A percentile compares a stretch with the other conserved stretches of the same genome.
Conservation (phyloP, 2,113 vertebrate genomes). For the Tylochromis polylepis region DNA sequence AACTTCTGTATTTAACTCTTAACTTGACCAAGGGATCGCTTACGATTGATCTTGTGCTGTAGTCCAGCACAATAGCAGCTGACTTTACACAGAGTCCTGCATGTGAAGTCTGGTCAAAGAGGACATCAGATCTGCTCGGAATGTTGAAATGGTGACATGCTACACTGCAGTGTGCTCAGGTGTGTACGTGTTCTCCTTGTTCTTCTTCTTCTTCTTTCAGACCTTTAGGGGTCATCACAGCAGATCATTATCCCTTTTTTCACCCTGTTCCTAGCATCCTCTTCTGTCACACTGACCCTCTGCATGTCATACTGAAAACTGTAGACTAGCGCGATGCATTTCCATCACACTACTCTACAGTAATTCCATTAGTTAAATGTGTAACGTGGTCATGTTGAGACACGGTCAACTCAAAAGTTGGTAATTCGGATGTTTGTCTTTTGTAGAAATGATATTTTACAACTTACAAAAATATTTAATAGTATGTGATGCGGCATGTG, state of each 20-base stretch:
- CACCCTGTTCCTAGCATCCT: too few relatives aligned
- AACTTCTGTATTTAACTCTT: neutral
- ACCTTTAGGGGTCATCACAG: neutral
- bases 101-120: neutral
- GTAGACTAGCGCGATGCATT: neutral
- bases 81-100: neutral
- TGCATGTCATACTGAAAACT: neutral
- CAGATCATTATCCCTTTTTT: neutral
- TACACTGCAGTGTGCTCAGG: too few relatives aligned
- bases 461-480: neutral
- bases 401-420: neutral
- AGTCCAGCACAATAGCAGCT: neutral
- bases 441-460: neutral
- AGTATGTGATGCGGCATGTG: accelerated
- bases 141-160: neutral
- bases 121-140: neutral
- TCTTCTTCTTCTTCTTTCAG: neutral
- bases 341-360: neutral
- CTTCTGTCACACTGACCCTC: too few relatives aligned
- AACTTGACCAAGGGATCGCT: too few relatives aligned
- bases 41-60: neutral
- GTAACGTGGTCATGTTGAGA: neutral
- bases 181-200: neutral
- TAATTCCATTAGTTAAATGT: neutral
- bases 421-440: neutral